phyloP scores from a whole-genome alignment of 2,888 invertebrate genomes.

The Brenthis daphne region DNA sequence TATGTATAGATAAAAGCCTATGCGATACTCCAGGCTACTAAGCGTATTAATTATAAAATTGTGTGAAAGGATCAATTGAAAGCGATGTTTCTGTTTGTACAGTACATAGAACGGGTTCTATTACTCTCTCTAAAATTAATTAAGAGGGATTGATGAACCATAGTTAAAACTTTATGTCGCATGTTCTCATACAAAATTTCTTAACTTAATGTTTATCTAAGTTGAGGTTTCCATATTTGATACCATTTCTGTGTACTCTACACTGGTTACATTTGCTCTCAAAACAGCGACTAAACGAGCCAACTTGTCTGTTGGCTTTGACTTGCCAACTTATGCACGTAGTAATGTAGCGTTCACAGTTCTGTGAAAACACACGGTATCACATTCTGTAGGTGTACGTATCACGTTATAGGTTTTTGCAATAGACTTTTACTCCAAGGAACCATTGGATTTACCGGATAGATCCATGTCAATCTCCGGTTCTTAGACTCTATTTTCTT shows the following conservation, averaged over 20 bases:
- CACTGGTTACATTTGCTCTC: conserved; percentile 23
- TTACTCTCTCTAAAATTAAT: no score
- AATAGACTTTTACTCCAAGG: neutral
- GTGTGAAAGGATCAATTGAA: no score
- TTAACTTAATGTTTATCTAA: conserved; percentile 13
- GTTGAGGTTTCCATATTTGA: conserved; percentile 7
- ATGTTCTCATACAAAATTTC: neutral
- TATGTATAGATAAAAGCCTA: no score
- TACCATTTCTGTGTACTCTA: conserved; percentile 9
- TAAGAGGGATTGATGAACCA: no score
- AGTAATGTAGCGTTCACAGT: conserved; percentile 3
- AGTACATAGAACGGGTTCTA: no score
- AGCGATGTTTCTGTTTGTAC: no score
- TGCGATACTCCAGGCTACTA: no score
- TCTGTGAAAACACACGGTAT: conserved; percentile 7
- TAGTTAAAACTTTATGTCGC: no score
- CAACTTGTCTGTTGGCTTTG: conserved; percentile 50
- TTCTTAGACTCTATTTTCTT: no score
- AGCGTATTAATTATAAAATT: no score
- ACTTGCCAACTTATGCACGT: conserved; percentile 48
- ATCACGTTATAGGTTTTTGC: neutral
- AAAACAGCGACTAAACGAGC: conserved; percentile 43
- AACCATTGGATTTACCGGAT: neutral
- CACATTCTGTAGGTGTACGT: neutral
- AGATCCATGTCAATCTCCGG: no score